Evolutionary conservation across 2,888 invertebrate species (phyloP).

Genomic region (Drepana falcataria): DNA sequence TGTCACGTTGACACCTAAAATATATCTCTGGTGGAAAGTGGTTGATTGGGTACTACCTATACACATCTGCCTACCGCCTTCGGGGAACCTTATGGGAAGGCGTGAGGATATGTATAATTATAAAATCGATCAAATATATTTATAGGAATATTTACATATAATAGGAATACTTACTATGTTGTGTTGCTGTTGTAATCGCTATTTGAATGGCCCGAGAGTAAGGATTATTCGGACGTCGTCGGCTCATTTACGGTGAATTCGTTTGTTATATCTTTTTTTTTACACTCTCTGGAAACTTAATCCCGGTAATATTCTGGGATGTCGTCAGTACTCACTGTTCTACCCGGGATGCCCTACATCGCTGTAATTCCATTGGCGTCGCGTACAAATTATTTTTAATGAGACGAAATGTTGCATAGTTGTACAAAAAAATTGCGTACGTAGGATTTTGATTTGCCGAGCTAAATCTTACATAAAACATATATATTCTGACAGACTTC

Average conservation of each 20-base stretch:
- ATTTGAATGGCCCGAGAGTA: conserved; percentile 1
- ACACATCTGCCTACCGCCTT: no score
- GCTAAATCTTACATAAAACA: conserved; percentile 14
- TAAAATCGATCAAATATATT: no score
- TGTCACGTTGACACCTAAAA: no score
- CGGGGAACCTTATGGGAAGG: no score
- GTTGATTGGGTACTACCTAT: no score
- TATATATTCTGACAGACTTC: no score
- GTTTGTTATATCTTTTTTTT: conserved; percentile 47
- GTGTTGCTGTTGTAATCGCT: neutral
- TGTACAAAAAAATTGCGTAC: conserved; percentile 16
- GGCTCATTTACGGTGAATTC: conserved; percentile 41
- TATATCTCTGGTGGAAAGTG: no score
- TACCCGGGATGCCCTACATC: neutral
- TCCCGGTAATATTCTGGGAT: conserved; percentile 34
- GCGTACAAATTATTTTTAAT: conserved; percentile 27
- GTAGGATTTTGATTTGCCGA: conserved; percentile 18
- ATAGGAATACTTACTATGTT: no score
- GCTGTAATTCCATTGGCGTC: conserved; percentile 11
- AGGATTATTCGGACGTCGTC: conserved; percentile 35
- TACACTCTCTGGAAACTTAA: conserved; percentile 36
- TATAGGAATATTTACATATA: no score
- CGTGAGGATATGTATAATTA: no score
- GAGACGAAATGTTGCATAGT: conserved; percentile 19
- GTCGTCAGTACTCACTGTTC: conserved; percentile 14